These are phyloP conservation scores for Sceloporus undulatus DNA, from an alignment of 2,113 vertebrate species.

Conservation along the genomic window DNA sequence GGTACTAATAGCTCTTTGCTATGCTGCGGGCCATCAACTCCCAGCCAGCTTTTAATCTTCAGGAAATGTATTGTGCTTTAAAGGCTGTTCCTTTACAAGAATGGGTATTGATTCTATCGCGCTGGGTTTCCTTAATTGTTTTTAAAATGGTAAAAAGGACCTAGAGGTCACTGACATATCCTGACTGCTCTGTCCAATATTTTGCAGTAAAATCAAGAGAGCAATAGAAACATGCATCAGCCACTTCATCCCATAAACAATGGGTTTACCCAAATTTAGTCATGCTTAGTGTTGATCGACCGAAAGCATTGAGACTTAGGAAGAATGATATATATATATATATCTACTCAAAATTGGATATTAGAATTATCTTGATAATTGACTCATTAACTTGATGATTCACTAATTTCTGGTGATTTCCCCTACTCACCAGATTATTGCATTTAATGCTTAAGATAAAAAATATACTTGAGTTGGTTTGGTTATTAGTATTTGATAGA, in stretches of 20 bases:
- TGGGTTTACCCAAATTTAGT: background rate
- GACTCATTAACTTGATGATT: too few species aligned
- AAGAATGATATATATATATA: too few species aligned
- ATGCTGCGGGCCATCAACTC: background rate
- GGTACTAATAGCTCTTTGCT: slow-evolving; percentile 17
- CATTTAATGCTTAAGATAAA: too few species aligned
- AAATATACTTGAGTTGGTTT: too few species aligned
- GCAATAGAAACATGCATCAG: background rate
- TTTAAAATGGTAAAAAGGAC: background rate
- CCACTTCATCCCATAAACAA: background rate
- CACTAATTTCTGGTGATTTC: too few species aligned
- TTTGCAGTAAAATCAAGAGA: background rate
- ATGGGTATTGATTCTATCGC: slow-evolving; percentile 25
- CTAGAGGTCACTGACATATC: too few species aligned
- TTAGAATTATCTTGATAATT: too few species aligned
- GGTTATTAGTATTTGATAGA: too few species aligned
- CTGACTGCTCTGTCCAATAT: background rate
- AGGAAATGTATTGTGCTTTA: slow-evolving; percentile 44
- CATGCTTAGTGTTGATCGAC: background rate
- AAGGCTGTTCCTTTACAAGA: slow-evolving; percentile 30
- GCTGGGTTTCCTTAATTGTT: slow-evolving; percentile 11
- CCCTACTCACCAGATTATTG: too few species aligned
- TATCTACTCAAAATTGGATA: too few species aligned
- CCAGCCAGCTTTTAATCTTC: slow-evolving; percentile 21
- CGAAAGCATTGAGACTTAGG: background rate